Conservation (phyloP, 2,113 vertebrate species). For the Todiramphus chloris region DNA sequence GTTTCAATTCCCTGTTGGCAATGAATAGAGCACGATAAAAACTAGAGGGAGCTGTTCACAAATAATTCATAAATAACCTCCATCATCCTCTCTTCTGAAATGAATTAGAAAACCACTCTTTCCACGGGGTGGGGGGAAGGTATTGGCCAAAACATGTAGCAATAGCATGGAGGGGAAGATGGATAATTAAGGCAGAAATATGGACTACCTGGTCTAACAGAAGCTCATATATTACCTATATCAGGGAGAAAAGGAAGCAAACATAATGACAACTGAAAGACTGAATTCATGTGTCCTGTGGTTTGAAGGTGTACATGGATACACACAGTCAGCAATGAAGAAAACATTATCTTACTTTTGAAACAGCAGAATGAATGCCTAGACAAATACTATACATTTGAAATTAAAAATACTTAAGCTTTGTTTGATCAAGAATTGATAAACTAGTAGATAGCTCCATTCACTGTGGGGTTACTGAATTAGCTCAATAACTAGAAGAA, state of each 20-base stretch:
- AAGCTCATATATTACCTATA: not conserved
- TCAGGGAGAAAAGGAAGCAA: not conserved
- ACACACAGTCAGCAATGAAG: not conserved
- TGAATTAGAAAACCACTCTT: not conserved
- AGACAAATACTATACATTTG: not conserved
- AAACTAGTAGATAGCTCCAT: not conserved
- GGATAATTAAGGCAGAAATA: not conserved
- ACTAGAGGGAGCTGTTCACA: conserved; percentile 31
- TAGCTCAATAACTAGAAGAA: not conserved
- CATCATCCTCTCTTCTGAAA: not conserved
- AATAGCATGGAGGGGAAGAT: not conserved
- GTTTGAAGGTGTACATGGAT: not conserved
- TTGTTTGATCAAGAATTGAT: not conserved
- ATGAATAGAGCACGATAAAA: not conserved
- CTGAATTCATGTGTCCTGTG: not conserved
- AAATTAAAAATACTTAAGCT: not conserved
- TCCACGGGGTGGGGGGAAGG: not conserved
- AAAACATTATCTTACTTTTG: not conserved
- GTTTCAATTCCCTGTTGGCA: not conserved
- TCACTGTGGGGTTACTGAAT: not conserved
- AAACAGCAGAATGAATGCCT: not conserved
- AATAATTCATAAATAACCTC: not conserved
- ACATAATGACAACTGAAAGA: not conserved
- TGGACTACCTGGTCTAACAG: not conserved
- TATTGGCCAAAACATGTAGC: not conserved